phyloP scores from a whole-genome alignment of 2,888 invertebrate species.

The Plagiodera versicolora region DNA sequence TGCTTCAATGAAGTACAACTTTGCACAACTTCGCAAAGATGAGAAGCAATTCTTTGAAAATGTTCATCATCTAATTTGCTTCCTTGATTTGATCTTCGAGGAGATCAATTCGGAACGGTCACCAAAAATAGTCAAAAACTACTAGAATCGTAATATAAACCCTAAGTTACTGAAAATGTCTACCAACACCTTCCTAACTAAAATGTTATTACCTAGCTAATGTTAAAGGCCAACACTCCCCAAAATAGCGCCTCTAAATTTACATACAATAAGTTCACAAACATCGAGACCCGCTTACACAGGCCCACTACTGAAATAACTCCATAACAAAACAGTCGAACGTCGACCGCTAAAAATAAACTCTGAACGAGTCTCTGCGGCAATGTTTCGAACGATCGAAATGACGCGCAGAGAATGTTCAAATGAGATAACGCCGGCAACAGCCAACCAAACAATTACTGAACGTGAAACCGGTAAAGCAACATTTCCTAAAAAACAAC shows the following conservation, averaged over 20 bases:
- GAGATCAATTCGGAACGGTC: too few species aligned
- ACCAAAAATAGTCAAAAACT: too few species aligned
- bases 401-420: neutral
- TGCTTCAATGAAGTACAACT: too few species aligned
- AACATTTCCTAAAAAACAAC: too few species aligned
- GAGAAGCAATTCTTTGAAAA: too few species aligned
- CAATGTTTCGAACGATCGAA: neutral
- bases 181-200: too few species aligned
- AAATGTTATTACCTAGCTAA: too few species aligned
- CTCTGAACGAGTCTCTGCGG: neutral
- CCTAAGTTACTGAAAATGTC: too few species aligned
- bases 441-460: neutral
- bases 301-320: neutral
- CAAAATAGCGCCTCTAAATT: conserved; percentile 1
- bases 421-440: neutral
- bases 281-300: neutral
- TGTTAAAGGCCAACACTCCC: neutral
- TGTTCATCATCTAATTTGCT: too few species aligned
- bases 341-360: neutral
- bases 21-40: too few species aligned
- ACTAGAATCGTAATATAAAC: too few species aligned
- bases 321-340: neutral
- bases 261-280: conserved; percentile 1
- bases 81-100: too few species aligned
- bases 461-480: neutral